Percentiles rank a stretch among this genome's conserved stretches.
phyloP scores from a whole-genome alignment of 2,888 invertebrate species.

The Lasioglossum zephyrum region DNA sequence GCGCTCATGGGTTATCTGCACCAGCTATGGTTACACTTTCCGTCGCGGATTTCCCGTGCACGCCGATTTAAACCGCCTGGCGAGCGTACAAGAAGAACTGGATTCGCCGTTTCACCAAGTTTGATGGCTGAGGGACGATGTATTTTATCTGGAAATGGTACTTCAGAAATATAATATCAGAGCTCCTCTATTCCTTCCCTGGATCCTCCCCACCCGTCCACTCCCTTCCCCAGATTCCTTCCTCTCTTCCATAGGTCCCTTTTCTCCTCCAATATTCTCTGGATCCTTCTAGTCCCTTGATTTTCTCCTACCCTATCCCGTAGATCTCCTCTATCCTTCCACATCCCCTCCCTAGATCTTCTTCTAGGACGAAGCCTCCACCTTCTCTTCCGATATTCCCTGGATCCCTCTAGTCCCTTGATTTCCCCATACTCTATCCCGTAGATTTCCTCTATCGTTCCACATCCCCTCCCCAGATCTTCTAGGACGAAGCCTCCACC shows the following conservation, averaged over 20 bases:
- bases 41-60: conserved; percentile 18
- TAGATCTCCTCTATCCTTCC: too few relatives aligned
- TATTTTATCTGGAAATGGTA: neutral
- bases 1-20: conserved; percentile 39
- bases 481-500: neutral
- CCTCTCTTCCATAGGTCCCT: too few relatives aligned
- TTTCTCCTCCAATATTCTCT: too few relatives aligned
- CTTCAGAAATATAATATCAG: neutral
- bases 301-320: too few relatives aligned
- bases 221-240: too few relatives aligned
- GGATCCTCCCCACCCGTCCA: too few relatives aligned
- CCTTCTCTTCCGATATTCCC: too few relatives aligned
- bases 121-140: neutral
- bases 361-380: too few relatives aligned
- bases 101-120: neutral
- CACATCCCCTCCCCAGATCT: neutral
- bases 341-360: too few relatives aligned
- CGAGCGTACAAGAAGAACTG: neutral
- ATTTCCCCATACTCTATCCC: neutral
- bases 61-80: neutral
- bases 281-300: too few relatives aligned
- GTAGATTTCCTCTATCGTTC: neutral
- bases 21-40: conserved; percentile 12
- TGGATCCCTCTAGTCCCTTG: too few relatives aligned
- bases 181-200: too few relatives aligned